phyloP scores from a whole-genome alignment of 2,113 vertebrate genomes.

The Rhagologus leucostigma region DNA sequence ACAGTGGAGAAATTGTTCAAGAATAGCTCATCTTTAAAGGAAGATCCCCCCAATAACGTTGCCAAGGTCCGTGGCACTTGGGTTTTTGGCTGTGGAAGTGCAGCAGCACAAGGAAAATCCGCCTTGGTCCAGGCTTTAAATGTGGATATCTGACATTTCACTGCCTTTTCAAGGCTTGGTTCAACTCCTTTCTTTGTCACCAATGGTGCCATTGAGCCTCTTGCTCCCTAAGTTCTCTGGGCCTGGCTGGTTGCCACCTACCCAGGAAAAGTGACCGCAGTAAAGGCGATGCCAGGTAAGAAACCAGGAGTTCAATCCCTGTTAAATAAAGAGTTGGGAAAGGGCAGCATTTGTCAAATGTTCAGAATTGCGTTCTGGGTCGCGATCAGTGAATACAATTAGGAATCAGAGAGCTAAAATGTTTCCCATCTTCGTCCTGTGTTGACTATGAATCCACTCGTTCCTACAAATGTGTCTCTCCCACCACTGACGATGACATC shows the following conservation, averaged over 20 bases:
- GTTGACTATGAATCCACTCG: fast-evolving
- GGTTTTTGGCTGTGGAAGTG: background rate
- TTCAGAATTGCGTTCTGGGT: background rate
- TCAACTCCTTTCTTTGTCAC: background rate
- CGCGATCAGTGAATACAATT: background rate
- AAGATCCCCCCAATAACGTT: conserved; percentile 31
- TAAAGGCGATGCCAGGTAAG: fast-evolving
- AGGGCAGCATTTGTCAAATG: background rate
- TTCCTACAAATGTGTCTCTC: fast-evolving
- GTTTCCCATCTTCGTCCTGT: background rate
- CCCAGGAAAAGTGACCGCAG: background rate
- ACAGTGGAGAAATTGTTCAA: conserved; percentile 73
- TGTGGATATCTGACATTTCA: background rate
- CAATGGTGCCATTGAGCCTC: background rate
- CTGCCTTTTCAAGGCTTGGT: background rate
- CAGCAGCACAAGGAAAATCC: conserved; percentile 16
- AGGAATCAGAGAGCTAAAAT: background rate
- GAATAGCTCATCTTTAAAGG: conserved; percentile 67
- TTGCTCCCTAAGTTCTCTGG: background rate
- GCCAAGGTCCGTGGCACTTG: conserved; percentile 53
- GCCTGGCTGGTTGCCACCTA: background rate
- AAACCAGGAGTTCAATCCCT: background rate
- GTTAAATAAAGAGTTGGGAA: background rate
- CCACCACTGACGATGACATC: background rate
- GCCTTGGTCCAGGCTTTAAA: background rate